phyloP scores from a whole-genome alignment of 2,888 invertebrate genomes.

The Drosophila eohydei region DNA sequence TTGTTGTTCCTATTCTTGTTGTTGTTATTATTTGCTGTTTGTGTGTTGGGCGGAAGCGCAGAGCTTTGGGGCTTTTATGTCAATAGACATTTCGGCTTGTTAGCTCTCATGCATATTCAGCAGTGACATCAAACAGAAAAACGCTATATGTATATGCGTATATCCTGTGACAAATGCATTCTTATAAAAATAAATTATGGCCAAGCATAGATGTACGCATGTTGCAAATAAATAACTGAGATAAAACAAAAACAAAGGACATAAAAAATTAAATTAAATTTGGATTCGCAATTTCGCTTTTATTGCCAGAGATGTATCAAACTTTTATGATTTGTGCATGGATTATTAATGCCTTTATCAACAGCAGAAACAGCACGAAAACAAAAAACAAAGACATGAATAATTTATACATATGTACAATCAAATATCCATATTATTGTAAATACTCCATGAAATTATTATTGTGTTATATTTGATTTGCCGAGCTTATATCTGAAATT shows the following conservation, averaged over 20 bases:
- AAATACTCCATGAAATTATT: background rate
- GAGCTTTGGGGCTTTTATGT: conserved; percentile 26
- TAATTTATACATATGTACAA: background rate
- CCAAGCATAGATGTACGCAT: conserved; percentile 19
- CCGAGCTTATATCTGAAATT: too few relatives aligned
- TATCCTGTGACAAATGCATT: conserved; percentile 60
- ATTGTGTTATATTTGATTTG: too few relatives aligned
- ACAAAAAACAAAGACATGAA: background rate
- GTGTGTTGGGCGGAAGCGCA: conserved; percentile 5
- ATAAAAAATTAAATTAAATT: conserved; percentile 52
- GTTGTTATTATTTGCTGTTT: conserved; percentile 14
- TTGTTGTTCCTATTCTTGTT: conserved; percentile 4
- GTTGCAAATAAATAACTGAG: conserved; percentile 9
- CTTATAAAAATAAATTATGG: conserved; percentile 52
- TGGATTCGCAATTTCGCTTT: conserved; percentile 35
- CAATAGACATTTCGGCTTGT: conserved; percentile 49
- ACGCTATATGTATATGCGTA: background rate
- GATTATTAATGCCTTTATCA: conserved; percentile 40
- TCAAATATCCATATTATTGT: background rate
- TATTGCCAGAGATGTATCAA: conserved; percentile 49
- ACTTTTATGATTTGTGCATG: conserved; percentile 33
- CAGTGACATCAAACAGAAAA: conserved; percentile 6
- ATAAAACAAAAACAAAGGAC: conserved; percentile 49
- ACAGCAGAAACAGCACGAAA: background rate
- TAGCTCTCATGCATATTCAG: conserved; percentile 55